phyloP scores from a whole-genome alignment of 2,888 invertebrate species.

The Junonia oenone region DNA sequence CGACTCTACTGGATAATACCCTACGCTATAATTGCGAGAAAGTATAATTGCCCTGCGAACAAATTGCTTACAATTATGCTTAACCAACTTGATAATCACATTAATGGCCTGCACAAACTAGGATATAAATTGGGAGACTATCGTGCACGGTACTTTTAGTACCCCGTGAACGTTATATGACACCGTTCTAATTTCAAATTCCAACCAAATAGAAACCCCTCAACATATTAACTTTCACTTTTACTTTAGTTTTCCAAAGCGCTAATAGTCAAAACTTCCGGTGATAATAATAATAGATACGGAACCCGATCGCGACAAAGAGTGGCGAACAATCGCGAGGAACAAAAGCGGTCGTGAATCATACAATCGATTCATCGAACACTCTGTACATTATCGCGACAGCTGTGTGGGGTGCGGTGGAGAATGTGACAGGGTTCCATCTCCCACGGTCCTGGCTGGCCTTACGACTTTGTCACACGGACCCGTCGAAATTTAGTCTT shows the following conservation, averaged over 20 bases:
- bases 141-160: no score
- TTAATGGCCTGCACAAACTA: no score
- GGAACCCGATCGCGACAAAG: constrained; percentile 27
- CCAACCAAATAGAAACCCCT: no score
- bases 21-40: no score
- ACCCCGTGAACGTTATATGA: no score
- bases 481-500: constrained; percentile 1
- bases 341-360: constrained; percentile 62
- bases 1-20: no score
- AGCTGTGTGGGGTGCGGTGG: constrained; percentile 60
- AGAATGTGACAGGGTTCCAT: constrained; percentile 50
- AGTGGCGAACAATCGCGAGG: constrained; percentile 36
- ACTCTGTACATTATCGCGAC: constrained; percentile 55
- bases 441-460: constrained; percentile 57
- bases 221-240: constrained; percentile 11
- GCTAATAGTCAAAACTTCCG: constrained; percentile 1
- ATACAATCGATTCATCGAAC: constrained; percentile 68
- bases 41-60: no score
- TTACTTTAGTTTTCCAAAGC: constrained; percentile 24
- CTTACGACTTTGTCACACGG: constrained; percentile 34
- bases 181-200: no score
- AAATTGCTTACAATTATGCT: no score
- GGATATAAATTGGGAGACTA: no score
- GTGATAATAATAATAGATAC: constrained; percentile 31
- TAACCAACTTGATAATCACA: no score